phyloP scores from a whole-genome alignment of 2,113 vertebrate species.

The Pavo muticus region DNA sequence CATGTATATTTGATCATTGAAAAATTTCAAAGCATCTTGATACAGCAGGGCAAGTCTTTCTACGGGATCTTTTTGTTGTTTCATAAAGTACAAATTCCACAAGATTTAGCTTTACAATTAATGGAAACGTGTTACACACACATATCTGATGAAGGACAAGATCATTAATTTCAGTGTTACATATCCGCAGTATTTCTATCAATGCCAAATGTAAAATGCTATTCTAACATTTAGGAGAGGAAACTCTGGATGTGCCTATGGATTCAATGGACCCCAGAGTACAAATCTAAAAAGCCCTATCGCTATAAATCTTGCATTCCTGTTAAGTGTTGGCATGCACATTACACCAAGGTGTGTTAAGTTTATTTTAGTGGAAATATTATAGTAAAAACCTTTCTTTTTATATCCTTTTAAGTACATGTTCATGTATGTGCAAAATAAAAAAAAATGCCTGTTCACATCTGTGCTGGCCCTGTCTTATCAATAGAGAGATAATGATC shows the following conservation, averaged over 20 bases:
- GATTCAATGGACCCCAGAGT: slow-evolving; percentile 81
- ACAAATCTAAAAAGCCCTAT: slow-evolving; percentile 74
- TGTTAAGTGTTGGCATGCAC: slow-evolving; percentile 80
- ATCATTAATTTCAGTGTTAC: slow-evolving; percentile 52
- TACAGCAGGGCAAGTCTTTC: slow-evolving; percentile 63
- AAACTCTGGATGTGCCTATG: slow-evolving; percentile 74
- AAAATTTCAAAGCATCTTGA: slow-evolving; percentile 80
- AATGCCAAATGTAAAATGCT: slow-evolving; percentile 72
- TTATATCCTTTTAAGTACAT: slow-evolving; percentile 19
- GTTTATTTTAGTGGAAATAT: slow-evolving; percentile 72
- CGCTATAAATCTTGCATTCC: slow-evolving; percentile 81
- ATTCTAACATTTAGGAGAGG: slow-evolving; percentile 67
- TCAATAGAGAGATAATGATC: slow-evolving; percentile 36
- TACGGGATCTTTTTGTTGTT: slow-evolving; percentile 64
- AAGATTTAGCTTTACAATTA: slow-evolving; percentile 42
- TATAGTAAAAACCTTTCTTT: slow-evolving; percentile 43
- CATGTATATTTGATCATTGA: slow-evolving; percentile 82
- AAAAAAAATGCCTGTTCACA: background rate
- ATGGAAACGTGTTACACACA: slow-evolving; percentile 63
- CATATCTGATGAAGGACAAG: slow-evolving; percentile 68
- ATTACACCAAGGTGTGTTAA: slow-evolving; percentile 74
- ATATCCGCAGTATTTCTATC: slow-evolving; percentile 54
- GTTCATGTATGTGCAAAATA: slow-evolving; percentile 33
- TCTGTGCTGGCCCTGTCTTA: background rate
- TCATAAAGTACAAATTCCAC: slow-evolving; percentile 51